Evolutionary conservation across 2,888 invertebrate species (phyloP).

Genomic region (Sipha maydis): DNA sequence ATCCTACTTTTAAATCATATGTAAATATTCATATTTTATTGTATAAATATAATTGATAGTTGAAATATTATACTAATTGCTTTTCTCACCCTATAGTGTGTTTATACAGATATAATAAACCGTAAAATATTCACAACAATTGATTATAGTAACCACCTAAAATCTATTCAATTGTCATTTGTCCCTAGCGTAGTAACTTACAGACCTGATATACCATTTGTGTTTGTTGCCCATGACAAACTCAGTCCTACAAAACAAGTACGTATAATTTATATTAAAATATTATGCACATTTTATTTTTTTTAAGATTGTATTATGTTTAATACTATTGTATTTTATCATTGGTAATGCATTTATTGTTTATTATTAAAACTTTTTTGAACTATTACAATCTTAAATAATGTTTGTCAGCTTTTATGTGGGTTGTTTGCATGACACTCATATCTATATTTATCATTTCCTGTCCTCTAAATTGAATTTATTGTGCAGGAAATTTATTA

Average conservation of each 20-base stretch:
- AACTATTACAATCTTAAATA: conserved; percentile 38
- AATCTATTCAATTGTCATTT: conserved; percentile 75
- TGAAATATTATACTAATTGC: background rate
- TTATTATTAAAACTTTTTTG: conserved; percentile 28
- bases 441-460: conserved; percentile 60
- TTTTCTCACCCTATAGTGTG: conserved; percentile 73
- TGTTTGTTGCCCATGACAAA: conserved; percentile 82
- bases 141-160: conserved; percentile 77
- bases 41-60: background rate
- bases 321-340: background rate
- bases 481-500: conserved; percentile 53
- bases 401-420: conserved; percentile 38
- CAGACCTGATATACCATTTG: conserved; percentile 75
- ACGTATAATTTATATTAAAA: conserved; percentile 65
- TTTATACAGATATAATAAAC: conserved; percentile 84
- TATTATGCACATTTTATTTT: background rate
- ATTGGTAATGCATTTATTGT: background rate
- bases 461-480: conserved; percentile 56
- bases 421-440: conserved; percentile 3
- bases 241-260: conserved; percentile 75
- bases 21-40: conserved; percentile 73
- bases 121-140: conserved; percentile 80
- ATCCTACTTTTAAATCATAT: conserved; percentile 80
- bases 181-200: conserved; percentile 82
- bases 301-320: background rate